A percentile compares a stretch with the other conserved stretches of the same genome.
Conservation (phyloP, 2,113 vertebrate genomes). For the Gopherus flavomarginatus region DNA sequence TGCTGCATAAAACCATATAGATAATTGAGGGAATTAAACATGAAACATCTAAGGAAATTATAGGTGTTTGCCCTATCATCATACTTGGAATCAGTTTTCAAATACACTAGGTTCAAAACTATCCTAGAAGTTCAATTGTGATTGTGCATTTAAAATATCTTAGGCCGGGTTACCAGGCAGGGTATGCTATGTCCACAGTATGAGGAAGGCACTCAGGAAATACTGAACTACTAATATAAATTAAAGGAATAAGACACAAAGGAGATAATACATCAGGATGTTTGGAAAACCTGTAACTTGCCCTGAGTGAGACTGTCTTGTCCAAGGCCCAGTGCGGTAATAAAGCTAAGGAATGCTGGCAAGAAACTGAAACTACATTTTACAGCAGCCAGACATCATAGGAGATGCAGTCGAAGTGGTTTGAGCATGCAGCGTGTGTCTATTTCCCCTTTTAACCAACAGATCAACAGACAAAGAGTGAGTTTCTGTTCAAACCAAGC, state of each 20-base stretch:
- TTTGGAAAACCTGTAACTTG: not conserved
- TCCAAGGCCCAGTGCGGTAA: not conserved
- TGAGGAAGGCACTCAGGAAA: not conserved
- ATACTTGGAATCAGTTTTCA: constrained; percentile 62
- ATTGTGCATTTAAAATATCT: constrained; percentile 37
- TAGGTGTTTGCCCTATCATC: constrained; percentile 58
- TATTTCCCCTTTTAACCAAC: not conserved
- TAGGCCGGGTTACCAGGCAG: constrained; percentile 15
- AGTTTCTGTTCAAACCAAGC: constrained; percentile 6
- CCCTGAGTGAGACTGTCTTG: not conserved
- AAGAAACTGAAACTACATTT: not conserved
- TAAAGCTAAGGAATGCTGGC: not conserved
- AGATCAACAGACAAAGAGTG: constrained; percentile 6
- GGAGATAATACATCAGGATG: not conserved
- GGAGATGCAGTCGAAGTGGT: not conserved
- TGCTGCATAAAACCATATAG: not conserved
- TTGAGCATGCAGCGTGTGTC: not conserved
- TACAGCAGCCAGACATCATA: not conserved
- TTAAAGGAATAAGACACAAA: not conserved
- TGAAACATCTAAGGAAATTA: constrained; percentile 14
- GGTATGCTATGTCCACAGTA: not conserved
- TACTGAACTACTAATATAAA: not conserved
- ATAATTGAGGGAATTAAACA: not conserved
- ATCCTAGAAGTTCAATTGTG: constrained; percentile 11
- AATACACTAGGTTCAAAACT: constrained; percentile 37